These are phyloP conservation scores for Imbricaverruca yamaguchii DNA, from an alignment of 2,888 invertebrate species.

Conservation along the genomic window DNA sequence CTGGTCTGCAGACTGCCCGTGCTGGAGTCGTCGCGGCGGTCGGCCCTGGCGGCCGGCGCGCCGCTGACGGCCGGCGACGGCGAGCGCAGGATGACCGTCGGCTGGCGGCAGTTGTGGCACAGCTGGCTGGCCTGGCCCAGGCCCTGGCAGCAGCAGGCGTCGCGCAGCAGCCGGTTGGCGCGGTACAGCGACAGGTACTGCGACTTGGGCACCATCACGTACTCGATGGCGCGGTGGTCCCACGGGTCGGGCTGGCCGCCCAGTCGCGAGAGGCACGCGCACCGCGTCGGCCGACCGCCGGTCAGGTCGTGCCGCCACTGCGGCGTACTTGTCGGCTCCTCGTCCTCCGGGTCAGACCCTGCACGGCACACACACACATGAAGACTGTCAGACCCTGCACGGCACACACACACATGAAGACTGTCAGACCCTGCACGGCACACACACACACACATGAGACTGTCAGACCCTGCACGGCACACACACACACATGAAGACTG, in stretches of 20 bases:
- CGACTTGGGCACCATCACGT: constrained; percentile 18
- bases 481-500: too few species aligned
- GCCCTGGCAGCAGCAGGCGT: constrained; percentile 19
- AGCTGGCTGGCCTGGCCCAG: not conserved
- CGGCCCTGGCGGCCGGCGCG: not conserved
- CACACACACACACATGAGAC: too few species aligned
- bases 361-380: not conserved
- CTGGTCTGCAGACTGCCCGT: not conserved
- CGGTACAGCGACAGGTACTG: constrained; percentile 20
- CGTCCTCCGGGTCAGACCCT: not conserved
- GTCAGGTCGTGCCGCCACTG: not conserved
- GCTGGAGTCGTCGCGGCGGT: not conserved
- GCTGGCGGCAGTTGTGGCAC: constrained; percentile 8
- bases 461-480: too few species aligned
- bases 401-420: too few species aligned
- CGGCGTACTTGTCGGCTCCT: not conserved
- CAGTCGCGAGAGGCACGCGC: not conserved
- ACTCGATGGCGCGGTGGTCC: constrained; percentile 20
- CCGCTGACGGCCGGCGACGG: not conserved
- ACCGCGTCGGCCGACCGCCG: not conserved
- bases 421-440: too few species aligned
- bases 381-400: too few species aligned
- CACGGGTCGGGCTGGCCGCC: not conserved
- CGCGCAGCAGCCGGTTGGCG: constrained; percentile 18
- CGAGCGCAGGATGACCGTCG: not conserved